Percentiles rank a stretch among this genome's conserved stretches.
Evolutionary conservation across 2,888 invertebrate species (phyloP).

Genomic region (Anagyrus pseudococci): DNA sequence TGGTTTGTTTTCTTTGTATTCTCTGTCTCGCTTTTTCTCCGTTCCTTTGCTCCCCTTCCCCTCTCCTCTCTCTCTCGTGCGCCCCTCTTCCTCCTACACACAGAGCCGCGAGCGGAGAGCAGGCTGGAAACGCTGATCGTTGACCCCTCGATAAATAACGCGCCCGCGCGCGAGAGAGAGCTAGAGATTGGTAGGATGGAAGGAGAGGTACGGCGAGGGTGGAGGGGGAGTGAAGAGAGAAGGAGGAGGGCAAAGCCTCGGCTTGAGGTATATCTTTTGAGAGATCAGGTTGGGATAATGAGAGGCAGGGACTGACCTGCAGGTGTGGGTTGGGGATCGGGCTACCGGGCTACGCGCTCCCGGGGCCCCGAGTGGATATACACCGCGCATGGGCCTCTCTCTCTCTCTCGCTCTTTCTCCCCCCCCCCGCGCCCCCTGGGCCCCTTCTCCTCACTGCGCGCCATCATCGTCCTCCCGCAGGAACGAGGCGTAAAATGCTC

Average conservation of each 20-base stretch:
- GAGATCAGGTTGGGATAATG: constrained; percentile 61
- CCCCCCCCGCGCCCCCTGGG: too few relatives aligned
- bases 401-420: too few relatives aligned
- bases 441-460: too few relatives aligned
- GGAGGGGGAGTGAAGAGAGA: too few relatives aligned
- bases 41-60: too few relatives aligned
- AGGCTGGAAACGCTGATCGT: constrained; percentile 50
- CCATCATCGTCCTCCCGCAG: not conserved
- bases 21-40: too few relatives aligned
- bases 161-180: constrained; percentile 40
- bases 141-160: constrained; percentile 58
- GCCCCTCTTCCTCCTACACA: too few relatives aligned
- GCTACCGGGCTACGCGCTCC: constrained; percentile 59
- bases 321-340: constrained; percentile 59
- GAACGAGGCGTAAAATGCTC: not conserved
- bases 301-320: constrained; percentile 58
- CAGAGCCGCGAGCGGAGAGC: not conserved
- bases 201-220: too few relatives aligned
- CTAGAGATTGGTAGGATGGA: too few relatives aligned
- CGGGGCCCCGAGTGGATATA: constrained; percentile 54
- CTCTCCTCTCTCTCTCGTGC: too few relatives aligned
- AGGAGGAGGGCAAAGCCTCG: too few relatives aligned
- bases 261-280: constrained; percentile 55
- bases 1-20: too few relatives aligned
- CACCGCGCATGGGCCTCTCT: not conserved